Evolutionary conservation across 2,888 invertebrate species (phyloP), one percentile per base, ranked within the genome.

Genomic region (Ganaspis brasiliensis): DNA sequence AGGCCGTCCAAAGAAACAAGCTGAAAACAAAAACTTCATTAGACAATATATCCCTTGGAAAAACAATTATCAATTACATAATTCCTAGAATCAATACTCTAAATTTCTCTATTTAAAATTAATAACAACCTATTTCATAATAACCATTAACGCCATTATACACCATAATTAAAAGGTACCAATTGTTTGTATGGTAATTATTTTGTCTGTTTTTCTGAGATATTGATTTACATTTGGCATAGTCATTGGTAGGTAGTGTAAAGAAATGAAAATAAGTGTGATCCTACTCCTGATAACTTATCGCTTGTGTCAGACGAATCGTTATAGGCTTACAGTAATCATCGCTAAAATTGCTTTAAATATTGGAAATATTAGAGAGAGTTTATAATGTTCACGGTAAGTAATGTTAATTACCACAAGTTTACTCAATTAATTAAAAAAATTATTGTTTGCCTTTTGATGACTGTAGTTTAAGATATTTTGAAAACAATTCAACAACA

Each of bases 1-100:
- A 96, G 93, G 89, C 96, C 96, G 93, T 97, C 97, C 92, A 96
- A 93, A 91, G 96, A 95, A 87, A 95, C 95, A 93, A 96, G 95
- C 97, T 97, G 94, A 14, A 35, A 37, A 26, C 3, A 35, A 61
- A n/a, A 31, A 35, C 4, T 10, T n/a, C 8, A 35, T 59, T n/a
- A 59, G 31, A 40, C 40, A 10, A 40, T 14, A n/a, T n/a, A n/a
- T n/a, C n/a, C n/a, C n/a, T n/a, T n/a, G n/a, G n/a, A n/a, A n/a
- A n/a, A n/a, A n/a, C n/a, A n/a, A n/a, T n/a, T n/a, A n/a, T n/a
- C n/a, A n/a, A n/a, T n/a, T n/a, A n/a, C n/a, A n/a, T n/a, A n/a
- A n/a, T n/a, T n/a, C n/a, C n/a, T n/a, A n/a, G n/a, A n/a, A n/a
- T n/a, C n/a, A n/a, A n/a, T n/a, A n/a, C n/a, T n/a, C n/a, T n/a